Base-by-base conservation (phyloP, 2,113 vertebrate genomes). In the Oenanthe oenanthe region DNA sequence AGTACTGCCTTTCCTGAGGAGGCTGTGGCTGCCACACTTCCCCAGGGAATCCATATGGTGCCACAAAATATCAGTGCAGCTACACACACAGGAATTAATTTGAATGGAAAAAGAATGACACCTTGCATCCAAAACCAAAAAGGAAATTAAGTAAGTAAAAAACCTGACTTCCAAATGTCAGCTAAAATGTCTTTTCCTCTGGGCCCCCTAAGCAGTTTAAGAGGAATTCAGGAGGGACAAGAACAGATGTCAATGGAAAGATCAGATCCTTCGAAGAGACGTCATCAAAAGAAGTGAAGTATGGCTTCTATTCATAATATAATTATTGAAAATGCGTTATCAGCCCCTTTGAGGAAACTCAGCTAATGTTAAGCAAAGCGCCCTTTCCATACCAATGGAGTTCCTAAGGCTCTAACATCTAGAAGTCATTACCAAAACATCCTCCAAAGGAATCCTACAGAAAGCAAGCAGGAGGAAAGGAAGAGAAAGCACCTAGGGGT, bases 101-200 rank as follows among this genome's bases (percentile, higher is more conserved):
- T 80, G 51, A 82, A 89, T 74, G 75, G 48, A 83, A 92, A 53
- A 84, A 63, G 56, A 73, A 86, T 0, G 3, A 65, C 5, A 7
- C 50, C 50, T 51, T 51, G 25, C 50, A 77, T 62, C 10, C 51
- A 93, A 95, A 95, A 67, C 40, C 3, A 3, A 74, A 32, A 31
- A 58, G 56, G 12, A 89, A 80, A 92, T 45, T 38, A 78, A 77
- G 18, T 72, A 79, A 83, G 53, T 60, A 53, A 71, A 94, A 78
- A 34, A 1, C 0, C n/a, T 56, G 47, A 71, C 67, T 89, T 89
- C 58, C 62, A 97, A 95, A 97, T 96, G 94, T 95, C 94, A 97
- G 63, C 40, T 68, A 82, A 93, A 95, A 96, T 94, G 70, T 85
- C 85, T 78, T 85, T 90, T 92, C 91, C 88, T 92, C 29, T 75